Conservation (phyloP, 2,888 invertebrate species). For the Polydrusus pterygomalis region DNA sequence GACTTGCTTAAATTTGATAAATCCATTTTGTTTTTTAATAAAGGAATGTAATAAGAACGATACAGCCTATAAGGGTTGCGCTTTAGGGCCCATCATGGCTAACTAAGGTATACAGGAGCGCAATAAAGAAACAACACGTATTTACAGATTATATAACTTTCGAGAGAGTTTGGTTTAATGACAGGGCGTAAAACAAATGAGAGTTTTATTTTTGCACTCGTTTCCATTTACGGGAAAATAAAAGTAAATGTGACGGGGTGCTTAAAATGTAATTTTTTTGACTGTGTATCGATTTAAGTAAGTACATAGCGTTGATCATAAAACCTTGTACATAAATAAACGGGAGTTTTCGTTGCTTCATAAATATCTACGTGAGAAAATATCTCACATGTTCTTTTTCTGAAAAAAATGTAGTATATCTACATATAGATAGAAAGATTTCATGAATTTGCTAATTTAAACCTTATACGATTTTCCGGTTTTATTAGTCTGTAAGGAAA, state of each 20-base stretch:
- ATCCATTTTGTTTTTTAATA: slow-evolving; percentile 36
- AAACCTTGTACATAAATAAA: no score
- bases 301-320: neutral
- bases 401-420: no score
- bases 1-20: neutral
- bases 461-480: no score
- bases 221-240: slow-evolving; percentile 5
- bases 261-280: slow-evolving; percentile 2
- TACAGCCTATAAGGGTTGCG: slow-evolving; percentile 22
- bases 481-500: no score
- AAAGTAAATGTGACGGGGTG: slow-evolving; percentile 14
- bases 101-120: slow-evolving; percentile 21
- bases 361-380: no score
- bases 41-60: slow-evolving; percentile 36
- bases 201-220: slow-evolving; percentile 18
- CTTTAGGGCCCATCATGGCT: slow-evolving; percentile 22
- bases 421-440: no score
- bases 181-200: slow-evolving; percentile 12
- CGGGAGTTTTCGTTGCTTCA: no score
- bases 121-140: slow-evolving; percentile 28
- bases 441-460: no score
- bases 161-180: slow-evolving; percentile 17
- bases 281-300: neutral
- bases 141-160: slow-evolving; percentile 30
- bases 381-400: no score